Percentiles rank a stretch among this genome's conserved stretches.
Evolutionary conservation across 2,888 invertebrate species (phyloP).

Genomic region (Stenotaenia linearis): DNA sequence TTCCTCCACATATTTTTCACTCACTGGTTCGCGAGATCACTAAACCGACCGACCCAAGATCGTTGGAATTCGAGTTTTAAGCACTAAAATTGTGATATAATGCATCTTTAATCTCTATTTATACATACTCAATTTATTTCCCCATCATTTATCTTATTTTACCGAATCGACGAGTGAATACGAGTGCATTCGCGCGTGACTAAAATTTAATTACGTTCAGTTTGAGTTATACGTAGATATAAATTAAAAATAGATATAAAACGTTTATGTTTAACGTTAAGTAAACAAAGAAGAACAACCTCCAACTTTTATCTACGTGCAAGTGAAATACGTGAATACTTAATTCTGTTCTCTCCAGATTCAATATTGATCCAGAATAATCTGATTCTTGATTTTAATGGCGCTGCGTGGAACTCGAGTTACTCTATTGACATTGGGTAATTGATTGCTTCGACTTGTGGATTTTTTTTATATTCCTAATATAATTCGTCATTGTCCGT

Average conservation of each 20-base stretch:
- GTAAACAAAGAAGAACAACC: no score
- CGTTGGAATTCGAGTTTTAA: background rate
- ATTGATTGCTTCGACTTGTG: background rate
- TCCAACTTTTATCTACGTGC: no score
- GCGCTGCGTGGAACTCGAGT: background rate
- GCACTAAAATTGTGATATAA: background rate
- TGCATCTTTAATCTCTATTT: no score
- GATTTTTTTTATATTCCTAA: background rate
- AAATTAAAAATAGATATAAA: no score
- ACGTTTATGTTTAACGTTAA: no score
- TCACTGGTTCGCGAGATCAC: background rate
- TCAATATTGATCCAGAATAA: background rate
- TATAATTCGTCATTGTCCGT: conserved; percentile 8
- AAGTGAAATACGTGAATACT: no score
- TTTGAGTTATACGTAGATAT: no score
- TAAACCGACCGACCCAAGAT: background rate
- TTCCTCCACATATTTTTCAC: background rate
- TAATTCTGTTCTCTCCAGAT: background rate
- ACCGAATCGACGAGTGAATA: no score
- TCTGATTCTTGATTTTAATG: background rate
- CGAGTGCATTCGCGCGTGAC: no score
- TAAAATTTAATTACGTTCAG: no score
- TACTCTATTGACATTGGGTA: background rate
- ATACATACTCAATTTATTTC: no score
- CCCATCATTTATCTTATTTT: no score